These are phyloP conservation scores for Gymnocheta viridis DNA, from an alignment of 2,888 invertebrate species.

Conservation along the genomic window DNA sequence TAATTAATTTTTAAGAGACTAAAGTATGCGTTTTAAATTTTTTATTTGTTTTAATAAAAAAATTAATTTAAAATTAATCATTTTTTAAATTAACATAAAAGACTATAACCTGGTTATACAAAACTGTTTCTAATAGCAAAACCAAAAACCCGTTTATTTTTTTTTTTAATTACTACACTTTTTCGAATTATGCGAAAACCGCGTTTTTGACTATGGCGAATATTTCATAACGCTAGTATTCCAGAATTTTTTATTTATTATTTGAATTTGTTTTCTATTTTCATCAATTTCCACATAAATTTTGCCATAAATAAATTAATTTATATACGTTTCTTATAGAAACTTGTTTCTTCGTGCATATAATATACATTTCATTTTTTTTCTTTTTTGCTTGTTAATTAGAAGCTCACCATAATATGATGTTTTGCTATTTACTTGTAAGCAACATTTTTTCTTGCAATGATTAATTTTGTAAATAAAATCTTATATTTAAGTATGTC, in stretches of 20 bases:
- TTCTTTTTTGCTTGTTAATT: slow-evolving; percentile 15
- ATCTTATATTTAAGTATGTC: background rate
- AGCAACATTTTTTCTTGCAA: background rate
- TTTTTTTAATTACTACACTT: no score
- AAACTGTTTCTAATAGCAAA: no score
- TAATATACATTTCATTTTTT: background rate
- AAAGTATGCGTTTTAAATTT: no score
- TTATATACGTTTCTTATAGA: background rate
- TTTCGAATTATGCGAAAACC: no score
- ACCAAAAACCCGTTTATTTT: no score
- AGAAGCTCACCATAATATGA: background rate
- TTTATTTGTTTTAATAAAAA: no score
- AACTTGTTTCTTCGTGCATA: slow-evolving; percentile 31
- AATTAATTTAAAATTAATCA: no score
- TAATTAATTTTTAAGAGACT: no score
- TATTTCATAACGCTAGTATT: no score
- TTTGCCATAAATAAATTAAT: background rate
- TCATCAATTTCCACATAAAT: slow-evolving; percentile 1
- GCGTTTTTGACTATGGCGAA: no score
- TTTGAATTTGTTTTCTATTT: background rate
- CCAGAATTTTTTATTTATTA: background rate
- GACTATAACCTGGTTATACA: no score
- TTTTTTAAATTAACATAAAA: no score
- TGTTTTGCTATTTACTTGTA: background rate
- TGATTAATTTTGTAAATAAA: background rate